Conservation (phyloP, 2,888 invertebrate genomes). For the Pandemis heparana region DNA sequence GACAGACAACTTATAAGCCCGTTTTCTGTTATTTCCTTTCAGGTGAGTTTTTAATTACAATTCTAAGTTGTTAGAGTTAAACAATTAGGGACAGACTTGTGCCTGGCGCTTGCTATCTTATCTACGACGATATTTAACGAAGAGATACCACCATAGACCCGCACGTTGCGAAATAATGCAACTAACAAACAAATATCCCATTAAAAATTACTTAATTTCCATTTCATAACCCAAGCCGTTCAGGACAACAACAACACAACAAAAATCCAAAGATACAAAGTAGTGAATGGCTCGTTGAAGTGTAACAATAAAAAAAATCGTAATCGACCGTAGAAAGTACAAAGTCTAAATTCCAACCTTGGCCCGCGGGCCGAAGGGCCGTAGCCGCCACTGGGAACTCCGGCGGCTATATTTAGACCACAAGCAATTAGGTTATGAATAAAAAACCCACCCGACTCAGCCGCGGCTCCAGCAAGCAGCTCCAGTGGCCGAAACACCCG, state of each 20-base stretch:
- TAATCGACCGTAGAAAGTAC: conserved; percentile 48
- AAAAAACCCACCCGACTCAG: conserved; percentile 26
- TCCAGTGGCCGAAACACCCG: neutral
- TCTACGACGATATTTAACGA: neutral
- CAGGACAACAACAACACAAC: neutral
- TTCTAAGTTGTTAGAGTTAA: neutral
- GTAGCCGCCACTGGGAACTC: neutral
- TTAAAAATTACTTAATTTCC: neutral
- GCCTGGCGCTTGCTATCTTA: neutral
- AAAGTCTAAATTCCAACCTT: conserved; percentile 53
- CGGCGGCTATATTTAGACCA: conserved; percentile 42
- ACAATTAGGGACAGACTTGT: neutral
- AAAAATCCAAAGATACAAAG: neutral
- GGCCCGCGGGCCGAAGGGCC: conserved; percentile 33
- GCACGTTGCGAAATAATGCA: neutral
- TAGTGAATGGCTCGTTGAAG: neutral
- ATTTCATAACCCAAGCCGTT: neutral
- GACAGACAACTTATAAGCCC: too few species aligned
- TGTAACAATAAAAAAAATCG: neutral
- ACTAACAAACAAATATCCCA: neutral
- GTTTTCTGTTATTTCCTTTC: too few species aligned
- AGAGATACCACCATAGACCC: neutral
- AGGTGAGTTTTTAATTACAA: neutral
- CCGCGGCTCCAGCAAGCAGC: conserved; percentile 1
- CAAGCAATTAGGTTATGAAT: conserved; percentile 33